Conservation (phyloP, 2,888 invertebrate species). For the Amiota mariae region DNA sequence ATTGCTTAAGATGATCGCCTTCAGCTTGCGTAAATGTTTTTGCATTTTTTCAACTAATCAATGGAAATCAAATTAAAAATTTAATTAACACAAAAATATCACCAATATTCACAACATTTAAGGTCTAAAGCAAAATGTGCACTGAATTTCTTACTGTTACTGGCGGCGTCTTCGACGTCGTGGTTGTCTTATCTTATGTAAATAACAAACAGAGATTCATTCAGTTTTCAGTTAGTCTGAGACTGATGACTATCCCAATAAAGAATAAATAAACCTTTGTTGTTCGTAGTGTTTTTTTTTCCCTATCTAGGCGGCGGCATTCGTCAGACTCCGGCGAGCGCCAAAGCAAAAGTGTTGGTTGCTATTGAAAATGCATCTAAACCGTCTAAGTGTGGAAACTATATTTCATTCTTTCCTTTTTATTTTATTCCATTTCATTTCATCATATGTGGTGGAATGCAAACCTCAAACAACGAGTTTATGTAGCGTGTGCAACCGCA, state of each 20-base stretch:
- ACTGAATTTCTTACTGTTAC: not conserved
- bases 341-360: conserved; percentile 56
- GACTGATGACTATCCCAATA: too few species aligned
- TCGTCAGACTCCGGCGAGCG: conserved; percentile 54
- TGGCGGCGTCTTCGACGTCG: not conserved
- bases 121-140: conserved; percentile 9
- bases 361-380: not conserved
- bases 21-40: conserved; percentile 69
- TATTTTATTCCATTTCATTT: too few species aligned
- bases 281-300: too few species aligned
- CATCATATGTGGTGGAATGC: conserved; percentile 31
- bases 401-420: not conserved
- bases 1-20: conserved; percentile 65
- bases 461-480: conserved; percentile 21
- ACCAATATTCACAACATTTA: conserved; percentile 29
- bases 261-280: too few species aligned
- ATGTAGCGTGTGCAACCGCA: conserved; percentile 54
- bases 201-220: conserved; percentile 34
- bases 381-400: conserved; percentile 19
- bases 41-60: conserved; percentile 69
- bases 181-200: conserved; percentile 45
- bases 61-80: conserved; percentile 36
- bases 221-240: too few species aligned
- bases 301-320: not conserved
- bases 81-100: not conserved